A percentile compares a stretch with the other conserved stretches of the same genome.
phyloP scores from a whole-genome alignment of 2,113 vertebrate species.

The Rattus norvegicus region DNA sequence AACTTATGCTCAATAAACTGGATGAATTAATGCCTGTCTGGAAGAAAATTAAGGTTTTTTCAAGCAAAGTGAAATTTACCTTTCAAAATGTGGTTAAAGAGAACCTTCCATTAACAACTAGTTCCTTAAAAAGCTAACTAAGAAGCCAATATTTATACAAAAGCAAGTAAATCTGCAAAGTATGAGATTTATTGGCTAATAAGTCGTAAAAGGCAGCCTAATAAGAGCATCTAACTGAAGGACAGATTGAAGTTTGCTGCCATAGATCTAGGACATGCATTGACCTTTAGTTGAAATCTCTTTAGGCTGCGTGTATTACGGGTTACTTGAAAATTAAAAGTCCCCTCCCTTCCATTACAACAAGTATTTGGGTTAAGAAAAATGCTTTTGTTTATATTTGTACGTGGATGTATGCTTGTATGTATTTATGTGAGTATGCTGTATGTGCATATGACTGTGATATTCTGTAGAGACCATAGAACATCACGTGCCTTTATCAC shows the following conservation, averaged over 20 bases:
- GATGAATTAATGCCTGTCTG: slow-evolving; percentile 13
- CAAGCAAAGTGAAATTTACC: not conserved
- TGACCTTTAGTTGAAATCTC: not conserved
- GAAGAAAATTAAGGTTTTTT: slow-evolving; percentile 22
- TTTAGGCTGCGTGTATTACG: not conserved
- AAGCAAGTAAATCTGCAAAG: not conserved
- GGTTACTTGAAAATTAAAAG: not conserved
- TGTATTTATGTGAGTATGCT: not conserved
- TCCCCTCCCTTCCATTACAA: not conserved
- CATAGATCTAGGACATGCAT: not conserved
- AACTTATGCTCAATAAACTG: slow-evolving; percentile 9
- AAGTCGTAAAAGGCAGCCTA: not conserved
- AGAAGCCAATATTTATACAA: not conserved
- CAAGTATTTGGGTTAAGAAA: slow-evolving; percentile 25
- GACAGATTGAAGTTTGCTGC: not conserved
- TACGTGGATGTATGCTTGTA: not conserved
- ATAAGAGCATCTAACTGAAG: not conserved
- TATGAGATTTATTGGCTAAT: not conserved
- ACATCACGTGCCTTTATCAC: not conserved
- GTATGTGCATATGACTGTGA: not conserved
- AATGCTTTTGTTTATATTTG: not conserved
- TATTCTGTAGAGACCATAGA: not conserved
- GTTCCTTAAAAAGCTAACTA: not conserved
- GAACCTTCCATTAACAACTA: not conserved
- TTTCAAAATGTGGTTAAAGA: slow-evolving; percentile 4